A percentile compares a stretch with the other conserved stretches of the same genome.
Conservation (phyloP, 2,888 invertebrate genomes). For the Pachymerium ferrugineum region DNA sequence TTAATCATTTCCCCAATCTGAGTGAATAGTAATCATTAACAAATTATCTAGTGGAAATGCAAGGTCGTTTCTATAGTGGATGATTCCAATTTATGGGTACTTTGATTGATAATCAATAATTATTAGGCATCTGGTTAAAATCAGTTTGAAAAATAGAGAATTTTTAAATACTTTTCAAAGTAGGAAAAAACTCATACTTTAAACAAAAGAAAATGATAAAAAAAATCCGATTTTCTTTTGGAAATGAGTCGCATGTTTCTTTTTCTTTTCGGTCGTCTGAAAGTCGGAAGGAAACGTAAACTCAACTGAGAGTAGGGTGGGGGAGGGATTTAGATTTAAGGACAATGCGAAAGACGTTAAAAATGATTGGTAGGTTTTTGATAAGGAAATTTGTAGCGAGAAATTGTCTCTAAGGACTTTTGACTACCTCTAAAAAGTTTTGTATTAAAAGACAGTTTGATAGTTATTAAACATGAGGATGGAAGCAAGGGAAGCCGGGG, state of each 20-base stretch:
- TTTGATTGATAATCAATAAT: not conserved
- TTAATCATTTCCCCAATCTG: not conserved
- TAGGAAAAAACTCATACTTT: too few species aligned
- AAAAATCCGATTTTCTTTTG: not conserved
- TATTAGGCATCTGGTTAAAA: too few species aligned
- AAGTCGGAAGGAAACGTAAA: not conserved
- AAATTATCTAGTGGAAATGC: not conserved
- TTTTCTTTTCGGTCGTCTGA: not conserved
- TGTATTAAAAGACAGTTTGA: not conserved
- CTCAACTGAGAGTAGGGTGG: not conserved
- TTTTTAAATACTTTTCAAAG: too few species aligned
- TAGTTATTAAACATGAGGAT: slow-evolving; percentile 4
- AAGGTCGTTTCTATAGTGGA: not conserved
- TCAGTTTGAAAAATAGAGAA: too few species aligned
- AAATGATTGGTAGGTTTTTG: not conserved
- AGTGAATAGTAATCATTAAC: too few species aligned
- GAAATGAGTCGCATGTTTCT: not conserved
- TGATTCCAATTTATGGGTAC: not conserved
- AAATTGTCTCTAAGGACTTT: not conserved
- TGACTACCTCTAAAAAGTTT: not conserved
- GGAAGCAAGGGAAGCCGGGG: not conserved
- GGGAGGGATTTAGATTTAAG: not conserved
- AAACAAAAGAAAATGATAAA: not conserved
- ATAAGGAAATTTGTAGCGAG: not conserved
- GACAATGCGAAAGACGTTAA: not conserved